These are phyloP conservation scores for Vespertilio murinus DNA, from an alignment of 2,797 vertebrate genomes.

Conservation along the genomic window DNA sequence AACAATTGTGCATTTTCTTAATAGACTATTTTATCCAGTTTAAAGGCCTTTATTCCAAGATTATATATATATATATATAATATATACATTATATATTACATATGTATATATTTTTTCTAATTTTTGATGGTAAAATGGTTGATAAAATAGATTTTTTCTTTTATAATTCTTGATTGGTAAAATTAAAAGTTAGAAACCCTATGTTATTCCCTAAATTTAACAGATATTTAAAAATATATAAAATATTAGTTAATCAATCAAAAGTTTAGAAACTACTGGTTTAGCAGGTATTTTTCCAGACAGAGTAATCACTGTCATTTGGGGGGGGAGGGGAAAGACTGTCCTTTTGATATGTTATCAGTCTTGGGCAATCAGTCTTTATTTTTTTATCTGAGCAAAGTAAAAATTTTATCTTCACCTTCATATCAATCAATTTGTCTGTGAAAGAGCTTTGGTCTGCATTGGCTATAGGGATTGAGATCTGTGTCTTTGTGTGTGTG, in stretches of 20 bases:
- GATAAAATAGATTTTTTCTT: not conserved
- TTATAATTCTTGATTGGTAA: conserved; percentile 36
- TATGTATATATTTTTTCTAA: not conserved
- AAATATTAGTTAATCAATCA: not conserved
- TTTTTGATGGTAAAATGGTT: conserved; percentile 24
- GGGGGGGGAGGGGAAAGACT: not conserved
- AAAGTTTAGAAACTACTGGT: conserved; percentile 19
- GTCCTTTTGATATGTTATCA: conserved; percentile 53
- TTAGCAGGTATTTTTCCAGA: conserved; percentile 45
- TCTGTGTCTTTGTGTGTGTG: not conserved
- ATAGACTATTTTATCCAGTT: conserved; percentile 17
- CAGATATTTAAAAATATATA: not conserved
- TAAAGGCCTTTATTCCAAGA: not conserved
- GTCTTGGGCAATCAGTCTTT: conserved; percentile 38
- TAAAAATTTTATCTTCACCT: conserved; percentile 64
- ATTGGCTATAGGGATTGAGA: conserved; percentile 31
- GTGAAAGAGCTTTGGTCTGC: conserved; percentile 28
- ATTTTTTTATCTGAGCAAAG: conserved; percentile 63
- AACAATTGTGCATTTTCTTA: not conserved
- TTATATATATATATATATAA: not conserved
- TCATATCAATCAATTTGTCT: conserved; percentile 50
- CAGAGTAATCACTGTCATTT: conserved; percentile 11
- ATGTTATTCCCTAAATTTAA: not conserved
- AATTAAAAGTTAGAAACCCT: not conserved
- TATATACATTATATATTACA: too few species aligned